Evolutionary conservation across 2,113 vertebrate species (phyloP), one percentile per base, ranked within the genome.

Genomic region (Corapipo altera): DNA sequence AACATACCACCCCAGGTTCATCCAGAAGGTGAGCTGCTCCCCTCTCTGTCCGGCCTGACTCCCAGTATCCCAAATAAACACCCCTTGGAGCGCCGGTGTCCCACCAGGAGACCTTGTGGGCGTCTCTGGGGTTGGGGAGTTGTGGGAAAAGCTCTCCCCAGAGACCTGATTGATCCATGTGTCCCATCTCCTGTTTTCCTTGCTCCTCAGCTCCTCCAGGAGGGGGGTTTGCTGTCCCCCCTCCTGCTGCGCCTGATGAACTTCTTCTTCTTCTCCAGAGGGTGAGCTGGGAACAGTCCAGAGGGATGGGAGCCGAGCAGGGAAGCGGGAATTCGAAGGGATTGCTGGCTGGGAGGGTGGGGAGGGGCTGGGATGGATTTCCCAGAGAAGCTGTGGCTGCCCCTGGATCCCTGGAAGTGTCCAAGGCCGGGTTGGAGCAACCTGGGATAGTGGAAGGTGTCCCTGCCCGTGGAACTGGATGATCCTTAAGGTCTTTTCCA

Each of bases 191-290:
- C 59, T 22, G 14, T 74, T 22, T 46, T 32, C 73, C 35, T 78
- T 55, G 80, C 80, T 55, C 52, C n/a, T 48, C 67, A 99, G 99
- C 96, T 99, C 39, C 98, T 99, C 85, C 99, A 99, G 98, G 99
- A 99, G 44, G 98, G 98, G 15, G 98, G 98, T 4, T 69, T 98
- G 61, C 97, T 99, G 33, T 98, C 99, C 17, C 97, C 98, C 0
- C 6, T 99, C 65, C 96, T 99, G 66, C 99, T 96, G 0, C 97
- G 99, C 6, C 88, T 99, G 54, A 98, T 98, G 95, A 99, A 99
- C 97, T 99, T 98, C 92, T 97, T 98, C 41, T 75, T 99, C 51
- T 99, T 99, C 97, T 98, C 98, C 32, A 98, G 96, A 96, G 98
- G 99, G 99, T 99, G 91, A 98, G 98, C 77, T 39, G 52, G 81